Evolutionary conservation across 35 echinoderm and acorn worm species (phyloP), one percentile per base, ranked within the genome.

Genomic region (Patiria miniata): DNA sequence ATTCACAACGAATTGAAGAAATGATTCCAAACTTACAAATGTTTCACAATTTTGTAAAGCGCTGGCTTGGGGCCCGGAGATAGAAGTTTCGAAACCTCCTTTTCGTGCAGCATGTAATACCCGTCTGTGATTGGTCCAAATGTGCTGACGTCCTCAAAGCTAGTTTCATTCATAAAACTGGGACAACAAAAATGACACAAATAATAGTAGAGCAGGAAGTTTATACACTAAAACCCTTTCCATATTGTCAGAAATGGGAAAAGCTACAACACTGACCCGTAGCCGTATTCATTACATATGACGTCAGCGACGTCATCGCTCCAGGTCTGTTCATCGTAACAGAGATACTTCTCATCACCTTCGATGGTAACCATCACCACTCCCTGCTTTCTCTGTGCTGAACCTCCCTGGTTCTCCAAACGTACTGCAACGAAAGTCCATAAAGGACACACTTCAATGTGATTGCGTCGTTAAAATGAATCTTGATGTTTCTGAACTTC

Each of bases 281-380:
- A 73, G 65, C 65, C 65, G 65, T 73, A 73, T 34, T 73, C 65
- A 16, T 73, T 73, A 73, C 65, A 73, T 26, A 73, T 73, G 65
- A 73, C 65, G 65, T 73, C 65, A 30, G 26, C 65, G 10, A 73
- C 7, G 10, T 0, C 26, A 0, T 73, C 65, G 12, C 29, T 30
- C 65, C 65, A 73, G 14, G 29, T 73, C 8, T 26, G 23, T 26
- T 4, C 15, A 73, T 73, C 65, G 65, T 73, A 73, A 73, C 65
- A 73, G 0, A 73, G 26, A 34, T 73, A 73, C 34, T 23, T 73
- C 34, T 73, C 65, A 23, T 73, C 65, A 14, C 65, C 65, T 73
- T 73, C 65, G 7, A 73, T 73, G 23, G 65, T 73, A 30, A 73
- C 26, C 26, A 6, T 73, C 26, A 73, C 29, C 26, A 47, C 42